Evolutionary conservation across 2,888 invertebrate species (phyloP), one percentile per base, ranked within the genome.

Genomic region (Hylaea fasciaria): DNA sequence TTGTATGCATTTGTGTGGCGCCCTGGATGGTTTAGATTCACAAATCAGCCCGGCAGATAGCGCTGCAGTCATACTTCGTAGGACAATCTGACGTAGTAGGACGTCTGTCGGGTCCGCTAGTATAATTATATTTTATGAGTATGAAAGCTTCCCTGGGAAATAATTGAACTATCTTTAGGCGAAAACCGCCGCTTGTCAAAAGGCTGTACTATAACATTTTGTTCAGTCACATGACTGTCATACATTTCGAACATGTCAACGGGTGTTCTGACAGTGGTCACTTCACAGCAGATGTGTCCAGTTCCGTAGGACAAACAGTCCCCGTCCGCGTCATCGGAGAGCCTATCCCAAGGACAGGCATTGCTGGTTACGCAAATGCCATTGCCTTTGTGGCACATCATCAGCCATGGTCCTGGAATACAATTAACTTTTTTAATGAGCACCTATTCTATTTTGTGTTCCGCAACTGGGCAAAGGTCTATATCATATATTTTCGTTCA

Each of bases 291-390:
- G 2, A 83, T 66, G 35, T 62, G 65, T 64, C 72, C 59, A 0
- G 55, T 65, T 8, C 59, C 47, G 29, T 71, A 32, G 0, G 59
- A 37, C 13, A 73, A 56, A 50, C 85, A 83, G 17, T 66, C 57
- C 3, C 68, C 68, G 0, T 46, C 22, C 1, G 57, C 32, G 0
- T 76, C 74, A 0, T 37, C 13, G n/a, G 81, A 47, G 10, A 83
- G 28, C 16, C 62, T 71, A 2, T 64, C 37, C 66, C 68, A 71
- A 0, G 77, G 77, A 45, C 85, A 85, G 0, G 76, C 75, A 0
- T 22, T 59, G 17, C 65, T 73, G 10, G 64, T 54, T 2, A 82
- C 67, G 57, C 85, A 85, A 3, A 85, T 53, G 0, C 83, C 84
- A 4, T 49, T 17, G 0, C 56, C 41, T 0, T n/a, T 14, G 1